Evolutionary conservation across 2,797 vertebrate species (phyloP), one percentile per base, ranked within the genome.

Genomic region (Phoeniculus purpureus): DNA sequence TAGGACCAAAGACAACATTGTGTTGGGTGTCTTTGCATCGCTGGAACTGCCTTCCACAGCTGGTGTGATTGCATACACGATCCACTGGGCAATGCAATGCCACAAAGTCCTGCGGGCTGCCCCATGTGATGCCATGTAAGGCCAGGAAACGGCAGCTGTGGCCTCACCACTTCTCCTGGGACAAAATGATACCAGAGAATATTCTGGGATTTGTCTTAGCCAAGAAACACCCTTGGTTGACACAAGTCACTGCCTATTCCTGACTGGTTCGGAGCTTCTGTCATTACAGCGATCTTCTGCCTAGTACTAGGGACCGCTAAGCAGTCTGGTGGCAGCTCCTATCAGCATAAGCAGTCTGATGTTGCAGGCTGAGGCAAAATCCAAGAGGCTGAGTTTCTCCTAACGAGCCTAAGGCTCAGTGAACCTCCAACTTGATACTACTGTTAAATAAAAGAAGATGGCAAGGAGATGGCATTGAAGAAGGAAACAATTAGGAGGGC

Each of bases 1-100:
- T 52, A 17, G n/a, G 25, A 40, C 18, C 6, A 27, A n/a, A 51
- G 20, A 23, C 9, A 23, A 20, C 0, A 0, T 22, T 10, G 16
- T 31, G 23, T 8, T 51, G 29, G 15, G n/a, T 22, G 31, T 26
- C 58, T 27, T 55, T 67, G 14, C 20, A 12, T 9, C 45, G 27
- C 17, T 56, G 87, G 32, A 58, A 12, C 17, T n/a, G 23, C 32
- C 13, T 65, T 68, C 80, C 73, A 32, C 16, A 4, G 0, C 15
- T 3, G 58, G 34, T 77, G 22, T 50, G 1, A 1, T 3, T 10
- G 31, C 7, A 32, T 27, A 12, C 23, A n/a, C 14, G 0, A 1
- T 15, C 4, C 4, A 0, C 5, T 3, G 7, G 59, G 16, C 8
- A 3, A 10, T 14, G 6, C 9, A 50, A 32, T 17, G 23, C 27